Percentiles rank a stretch among this genome's conserved stretches.
Evolutionary conservation across 2,888 invertebrate species (phyloP).

Genomic region (Drosophila buzzatii): DNA sequence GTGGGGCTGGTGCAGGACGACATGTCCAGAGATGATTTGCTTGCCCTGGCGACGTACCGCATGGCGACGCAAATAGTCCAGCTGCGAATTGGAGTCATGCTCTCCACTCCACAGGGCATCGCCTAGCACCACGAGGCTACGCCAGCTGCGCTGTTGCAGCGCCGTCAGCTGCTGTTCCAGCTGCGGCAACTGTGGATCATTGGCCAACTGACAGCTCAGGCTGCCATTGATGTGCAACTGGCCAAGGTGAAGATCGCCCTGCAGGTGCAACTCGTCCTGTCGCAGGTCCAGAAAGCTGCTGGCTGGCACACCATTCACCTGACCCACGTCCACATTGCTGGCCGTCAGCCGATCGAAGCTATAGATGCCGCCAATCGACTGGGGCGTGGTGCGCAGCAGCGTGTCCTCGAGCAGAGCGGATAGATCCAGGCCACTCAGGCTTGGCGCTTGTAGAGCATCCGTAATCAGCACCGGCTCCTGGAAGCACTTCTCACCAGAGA

Average conservation of each 20-base stretch:
- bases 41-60: conserved; percentile 72
- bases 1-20: conserved; percentile 60
- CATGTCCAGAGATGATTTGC: conserved; percentile 78
- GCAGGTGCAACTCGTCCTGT: conserved; percentile 44
- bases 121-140: conserved; percentile 69
- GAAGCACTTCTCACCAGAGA: conserved; percentile 73
- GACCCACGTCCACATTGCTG: conserved; percentile 70
- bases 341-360: conserved; percentile 57
- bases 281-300: conserved; percentile 70
- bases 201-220: conserved; percentile 46
- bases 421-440: conserved; percentile 66
- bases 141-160: conserved; percentile 60
- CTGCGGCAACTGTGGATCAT: conserved; percentile 34
- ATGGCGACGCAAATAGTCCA: conserved; percentile 74
- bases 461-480: conserved; percentile 58
- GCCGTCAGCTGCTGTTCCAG: conserved; percentile 34
- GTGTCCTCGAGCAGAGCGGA: conserved; percentile 69
- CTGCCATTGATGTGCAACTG: conserved; percentile 65
- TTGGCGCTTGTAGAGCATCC: conserved; percentile 53
- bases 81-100: background rate
- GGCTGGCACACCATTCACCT: conserved; percentile 64
- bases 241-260: conserved; percentile 64
- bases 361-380: conserved; percentile 74
- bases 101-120: conserved; percentile 65
- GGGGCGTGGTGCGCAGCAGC: conserved; percentile 68